These are phyloP conservation scores for Chymomyza fuscimana DNA, from an alignment of 2,888 invertebrate genomes.

Conservation along the genomic window DNA sequence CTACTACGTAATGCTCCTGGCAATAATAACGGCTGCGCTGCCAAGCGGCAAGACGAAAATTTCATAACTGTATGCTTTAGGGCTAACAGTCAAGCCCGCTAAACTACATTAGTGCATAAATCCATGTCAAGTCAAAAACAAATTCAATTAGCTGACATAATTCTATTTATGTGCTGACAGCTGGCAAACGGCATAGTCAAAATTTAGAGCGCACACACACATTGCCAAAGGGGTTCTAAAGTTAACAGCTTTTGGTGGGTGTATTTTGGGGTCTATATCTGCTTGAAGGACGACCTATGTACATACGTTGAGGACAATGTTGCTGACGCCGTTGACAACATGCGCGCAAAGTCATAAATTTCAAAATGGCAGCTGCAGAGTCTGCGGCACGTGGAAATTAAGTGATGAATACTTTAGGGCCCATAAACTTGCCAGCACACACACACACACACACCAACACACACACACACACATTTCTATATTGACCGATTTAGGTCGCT, in stretches of 20 bases:
- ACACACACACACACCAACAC: conserved; percentile 14
- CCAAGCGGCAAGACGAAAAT: conserved; percentile 45
- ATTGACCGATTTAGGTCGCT: conserved; percentile 58
- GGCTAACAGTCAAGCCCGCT: not conserved
- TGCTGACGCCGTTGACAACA: conserved; percentile 37
- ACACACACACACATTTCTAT: conserved; percentile 7
- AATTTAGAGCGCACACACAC: not conserved
- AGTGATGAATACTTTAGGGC: conserved; percentile 69
- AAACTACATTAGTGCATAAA: conserved; percentile 70
- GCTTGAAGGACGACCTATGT: not conserved
- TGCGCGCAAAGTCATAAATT: conserved; percentile 67
- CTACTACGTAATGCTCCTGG: not conserved
- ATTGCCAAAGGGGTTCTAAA: conserved; percentile 45
- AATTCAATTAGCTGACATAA: conserved; percentile 71
- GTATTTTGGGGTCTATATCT: not conserved
- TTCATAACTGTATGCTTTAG: conserved; percentile 44
- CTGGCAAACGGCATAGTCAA: conserved; percentile 55
- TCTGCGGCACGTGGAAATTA: conserved; percentile 65
- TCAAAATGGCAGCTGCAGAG: conserved; percentile 57
- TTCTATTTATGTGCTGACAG: conserved; percentile 69
- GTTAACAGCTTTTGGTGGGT: conserved; percentile 46
- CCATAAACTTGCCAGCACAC: conserved; percentile 49
- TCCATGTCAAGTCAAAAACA: conserved; percentile 65
- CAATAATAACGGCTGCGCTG: not conserved
- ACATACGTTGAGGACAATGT: not conserved